phyloP scores from a whole-genome alignment of 2,113 vertebrate species.

The Pomatorhinus ruficollis region DNA sequence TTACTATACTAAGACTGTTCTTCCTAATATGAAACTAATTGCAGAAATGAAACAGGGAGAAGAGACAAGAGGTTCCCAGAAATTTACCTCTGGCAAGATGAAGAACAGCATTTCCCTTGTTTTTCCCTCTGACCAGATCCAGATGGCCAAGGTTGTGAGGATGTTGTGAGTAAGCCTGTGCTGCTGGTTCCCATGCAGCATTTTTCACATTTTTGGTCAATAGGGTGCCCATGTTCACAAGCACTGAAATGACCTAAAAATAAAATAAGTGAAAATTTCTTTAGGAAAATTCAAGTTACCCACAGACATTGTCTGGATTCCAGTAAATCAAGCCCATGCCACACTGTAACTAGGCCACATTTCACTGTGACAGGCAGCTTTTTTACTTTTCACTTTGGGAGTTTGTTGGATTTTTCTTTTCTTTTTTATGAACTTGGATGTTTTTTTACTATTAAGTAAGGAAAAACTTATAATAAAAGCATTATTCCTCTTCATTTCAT shows the following conservation, averaged over 20 bases:
- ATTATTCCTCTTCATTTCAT: not conserved
- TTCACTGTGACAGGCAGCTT: not conserved
- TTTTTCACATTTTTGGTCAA: not conserved
- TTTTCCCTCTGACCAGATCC: not conserved
- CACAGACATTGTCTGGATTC: not conserved
- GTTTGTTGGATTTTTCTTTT: not conserved
- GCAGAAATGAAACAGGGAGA: not conserved
- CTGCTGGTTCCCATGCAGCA: not conserved
- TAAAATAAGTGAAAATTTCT: not conserved
- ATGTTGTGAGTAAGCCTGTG: not conserved
- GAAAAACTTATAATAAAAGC: not conserved
- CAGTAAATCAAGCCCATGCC: not conserved
- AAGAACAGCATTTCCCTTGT: not conserved
- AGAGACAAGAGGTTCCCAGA: not conserved
- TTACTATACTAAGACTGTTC: not conserved
- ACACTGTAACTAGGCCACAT: not conserved
- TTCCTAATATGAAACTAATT: not conserved
- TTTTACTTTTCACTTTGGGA: not conserved
- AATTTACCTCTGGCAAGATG: not conserved
- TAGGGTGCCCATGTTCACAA: not conserved
- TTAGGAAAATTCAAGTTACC: not conserved
- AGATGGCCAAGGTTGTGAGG: not conserved
- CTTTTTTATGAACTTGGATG: not conserved
- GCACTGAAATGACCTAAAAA: not conserved
- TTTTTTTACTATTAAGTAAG: not conserved